Evolutionary conservation across 2,888 invertebrate species (phyloP), one percentile per base, ranked within the genome.

Genomic region (Branchellion lobata): DNA sequence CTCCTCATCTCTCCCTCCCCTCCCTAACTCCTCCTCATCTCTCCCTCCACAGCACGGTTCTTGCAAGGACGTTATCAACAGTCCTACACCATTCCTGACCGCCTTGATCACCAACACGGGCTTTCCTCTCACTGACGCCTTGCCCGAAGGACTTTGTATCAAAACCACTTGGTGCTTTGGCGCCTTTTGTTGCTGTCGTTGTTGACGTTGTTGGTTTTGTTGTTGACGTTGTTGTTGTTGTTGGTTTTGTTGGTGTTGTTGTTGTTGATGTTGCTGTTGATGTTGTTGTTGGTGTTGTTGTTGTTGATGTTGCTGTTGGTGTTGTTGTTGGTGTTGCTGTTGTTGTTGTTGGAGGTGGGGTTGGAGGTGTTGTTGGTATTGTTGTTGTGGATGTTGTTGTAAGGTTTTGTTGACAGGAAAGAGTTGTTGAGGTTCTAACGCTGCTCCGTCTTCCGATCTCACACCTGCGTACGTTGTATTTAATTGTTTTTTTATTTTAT

Each of bases 41-140:
- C n/a, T n/a, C n/a, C n/a, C n/a, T n/a, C n/a, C n/a, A n/a, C n/a
- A n/a, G n/a, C n/a, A n/a, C 18, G 57, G n/a, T n/a, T 77, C 77
- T 33, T 77, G 77, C 21, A 77, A 27, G 31, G 77, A 77, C n/a
- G 77, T 77, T 31, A 77, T 77, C 61, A 77, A 65, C 11, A 77
- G 65, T 34, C 77, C 77, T 5, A 77, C 3, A 3, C 77, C 65
- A 65, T 77, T 77, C 0, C 65, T 24, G 36, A 77, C 77, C n/a
- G 77, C 77, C 34, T 77, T 77, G 21, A 77, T 57, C 21, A 77
- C n/a, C 34, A 77, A 53, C 5, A 77, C 53, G 2, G 61, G 77
- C 53, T 77, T 77, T 1, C 33, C 24, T 8, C 1, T 27, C 1
- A 27, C 24, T 1, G 24, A 27, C 14, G 11, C 51, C 29, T 51